Conservation (phyloP, 2,888 invertebrate genomes). For the Polylopha cassiicola region DNA sequence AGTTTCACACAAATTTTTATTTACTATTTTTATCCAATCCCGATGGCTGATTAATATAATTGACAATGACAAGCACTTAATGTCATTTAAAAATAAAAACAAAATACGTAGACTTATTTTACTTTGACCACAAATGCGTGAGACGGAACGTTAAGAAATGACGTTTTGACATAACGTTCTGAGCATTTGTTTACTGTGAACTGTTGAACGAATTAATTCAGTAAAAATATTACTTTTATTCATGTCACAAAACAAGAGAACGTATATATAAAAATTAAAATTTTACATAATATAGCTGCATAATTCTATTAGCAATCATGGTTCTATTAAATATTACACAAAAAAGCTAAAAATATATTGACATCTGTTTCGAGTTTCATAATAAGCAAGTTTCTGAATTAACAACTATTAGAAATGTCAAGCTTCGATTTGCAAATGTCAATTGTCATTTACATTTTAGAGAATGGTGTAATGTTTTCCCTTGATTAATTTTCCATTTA, state of each 20-base stretch:
- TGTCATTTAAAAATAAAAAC: neutral
- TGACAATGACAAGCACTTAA: constrained; percentile 30
- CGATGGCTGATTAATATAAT: constrained; percentile 32
- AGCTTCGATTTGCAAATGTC: constrained; percentile 38
- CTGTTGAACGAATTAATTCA: too few species aligned
- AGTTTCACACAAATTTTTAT: too few species aligned
- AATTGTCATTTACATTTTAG: constrained; percentile 36
- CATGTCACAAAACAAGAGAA: too few species aligned
- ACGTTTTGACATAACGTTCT: neutral
- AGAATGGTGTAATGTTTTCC: constrained; percentile 68
- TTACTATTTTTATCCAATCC: constrained; percentile 31
- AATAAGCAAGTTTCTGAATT: constrained; percentile 32
- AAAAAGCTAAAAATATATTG: too few species aligned
- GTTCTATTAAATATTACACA: too few species aligned
- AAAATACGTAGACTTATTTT: neutral
- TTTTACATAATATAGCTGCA: too few species aligned
- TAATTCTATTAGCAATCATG: too few species aligned
- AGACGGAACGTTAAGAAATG: constrained; percentile 4
- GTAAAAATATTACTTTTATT: too few species aligned
- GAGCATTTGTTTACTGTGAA: too few species aligned
- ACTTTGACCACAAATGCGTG: neutral
- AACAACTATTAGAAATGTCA: constrained; percentile 21
- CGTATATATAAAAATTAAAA: too few species aligned
- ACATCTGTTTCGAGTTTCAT: too few species aligned
- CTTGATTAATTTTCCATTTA: constrained; percentile 50